A percentile compares a stretch with the other conserved stretches of the same genome.
Evolutionary conservation across 2,797 vertebrate genomes (phyloP).

Genomic region (Eulemur albifrons): DNA sequence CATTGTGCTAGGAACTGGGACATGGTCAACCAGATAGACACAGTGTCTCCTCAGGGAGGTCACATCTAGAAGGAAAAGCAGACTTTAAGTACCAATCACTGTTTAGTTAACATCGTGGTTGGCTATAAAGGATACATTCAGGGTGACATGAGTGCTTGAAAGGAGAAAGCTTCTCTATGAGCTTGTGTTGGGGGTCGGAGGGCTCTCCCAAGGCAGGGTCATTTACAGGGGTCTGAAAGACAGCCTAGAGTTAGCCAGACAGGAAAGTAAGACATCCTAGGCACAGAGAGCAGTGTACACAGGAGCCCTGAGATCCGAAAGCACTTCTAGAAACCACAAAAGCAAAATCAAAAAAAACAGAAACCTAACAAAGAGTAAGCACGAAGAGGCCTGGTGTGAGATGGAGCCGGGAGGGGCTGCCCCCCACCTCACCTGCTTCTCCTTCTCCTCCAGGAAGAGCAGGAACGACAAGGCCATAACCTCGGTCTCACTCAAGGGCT

Average conservation of each 20-base stretch:
- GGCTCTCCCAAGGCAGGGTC: background rate
- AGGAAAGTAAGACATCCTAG: background rate
- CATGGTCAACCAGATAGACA: background rate
- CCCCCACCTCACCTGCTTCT: background rate
- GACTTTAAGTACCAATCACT: background rate
- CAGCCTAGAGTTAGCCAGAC: background rate
- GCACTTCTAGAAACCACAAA: background rate
- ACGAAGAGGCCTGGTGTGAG: accelerated
- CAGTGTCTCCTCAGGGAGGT: background rate
- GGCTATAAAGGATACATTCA: background rate
- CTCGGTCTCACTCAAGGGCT: background rate
- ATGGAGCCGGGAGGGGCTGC: no score
- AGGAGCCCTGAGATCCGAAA: background rate
- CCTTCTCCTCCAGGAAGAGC: background rate
- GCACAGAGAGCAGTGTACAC: background rate
- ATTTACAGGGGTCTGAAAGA: background rate
- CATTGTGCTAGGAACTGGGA: background rate
- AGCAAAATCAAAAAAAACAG: background rate
- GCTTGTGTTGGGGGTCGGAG: background rate
- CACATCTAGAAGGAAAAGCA: background rate
- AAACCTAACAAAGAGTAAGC: background rate
- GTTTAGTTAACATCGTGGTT: background rate
- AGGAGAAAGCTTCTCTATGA: background rate
- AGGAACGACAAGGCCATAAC: background rate
- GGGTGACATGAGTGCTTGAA: background rate